Percentiles rank a stretch among this genome's conserved stretches.
Evolutionary conservation across 2,113 vertebrate genomes (phyloP).

Genomic region (Anthoscopus minutus): DNA sequence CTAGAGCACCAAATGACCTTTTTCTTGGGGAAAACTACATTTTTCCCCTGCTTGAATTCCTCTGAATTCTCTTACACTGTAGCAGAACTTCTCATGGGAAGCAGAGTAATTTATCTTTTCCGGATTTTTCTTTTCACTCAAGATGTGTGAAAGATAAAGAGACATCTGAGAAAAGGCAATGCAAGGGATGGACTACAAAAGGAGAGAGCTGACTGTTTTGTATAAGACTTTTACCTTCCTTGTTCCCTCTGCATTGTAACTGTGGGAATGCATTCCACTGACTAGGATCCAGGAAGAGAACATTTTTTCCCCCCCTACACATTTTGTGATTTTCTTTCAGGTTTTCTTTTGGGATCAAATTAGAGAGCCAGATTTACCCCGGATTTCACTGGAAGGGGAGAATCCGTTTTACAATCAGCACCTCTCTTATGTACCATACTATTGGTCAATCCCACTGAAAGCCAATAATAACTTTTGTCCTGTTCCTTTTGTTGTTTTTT

Average conservation of each 20-base stretch:
- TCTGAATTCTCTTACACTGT: background rate
- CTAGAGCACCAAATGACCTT: background rate
- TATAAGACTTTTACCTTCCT: background rate
- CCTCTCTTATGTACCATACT: background rate
- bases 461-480: background rate
- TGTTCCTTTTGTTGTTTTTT: background rate
- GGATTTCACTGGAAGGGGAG: background rate
- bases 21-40: background rate
- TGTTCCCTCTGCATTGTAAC: background rate
- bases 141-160: background rate
- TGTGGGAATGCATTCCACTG: background rate
- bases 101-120: background rate
- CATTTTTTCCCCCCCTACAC: background rate
- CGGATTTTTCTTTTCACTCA: background rate
- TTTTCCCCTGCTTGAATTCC: background rate
- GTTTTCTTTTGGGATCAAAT: background rate
- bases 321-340: background rate
- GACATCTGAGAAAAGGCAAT: background rate
- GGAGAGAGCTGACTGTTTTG: background rate
- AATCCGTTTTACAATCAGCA: background rate
- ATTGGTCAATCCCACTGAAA: background rate
- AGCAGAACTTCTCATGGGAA: background rate
- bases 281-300: background rate
- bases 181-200: background rate
- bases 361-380: background rate